Evolutionary conservation across 2,113 vertebrate genomes (phyloP).

Genomic region (Raja brachyura): DNA sequence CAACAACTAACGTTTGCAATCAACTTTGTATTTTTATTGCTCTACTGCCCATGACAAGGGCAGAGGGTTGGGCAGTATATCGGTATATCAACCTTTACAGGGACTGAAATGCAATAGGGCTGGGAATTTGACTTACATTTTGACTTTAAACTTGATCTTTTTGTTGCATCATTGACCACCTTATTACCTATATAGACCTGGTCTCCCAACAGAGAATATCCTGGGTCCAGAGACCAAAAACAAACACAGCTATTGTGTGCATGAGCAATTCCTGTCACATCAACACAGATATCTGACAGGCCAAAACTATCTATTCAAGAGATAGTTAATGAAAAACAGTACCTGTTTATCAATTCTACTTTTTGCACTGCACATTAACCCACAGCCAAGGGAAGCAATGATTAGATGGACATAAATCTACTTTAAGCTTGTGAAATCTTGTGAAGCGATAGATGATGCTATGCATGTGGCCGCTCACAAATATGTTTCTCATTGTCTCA

Average conservation of each 20-base stretch:
- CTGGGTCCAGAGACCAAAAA: constrained; percentile 64
- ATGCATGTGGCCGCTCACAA: background rate
- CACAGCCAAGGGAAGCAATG: constrained; percentile 38
- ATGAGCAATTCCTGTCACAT: constrained; percentile 49
- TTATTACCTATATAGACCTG: constrained; percentile 65
- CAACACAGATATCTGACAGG: constrained; percentile 57
- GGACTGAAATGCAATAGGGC: constrained; percentile 73
- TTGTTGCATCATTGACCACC: constrained; percentile 77
- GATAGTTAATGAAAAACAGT: constrained; percentile 42
- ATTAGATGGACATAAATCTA: background rate
- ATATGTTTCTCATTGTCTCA: background rate
- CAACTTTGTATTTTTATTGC: constrained; percentile 58
- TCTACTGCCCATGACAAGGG: constrained; percentile 46
- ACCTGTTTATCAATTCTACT: constrained; percentile 45
- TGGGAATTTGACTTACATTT: constrained; percentile 77
- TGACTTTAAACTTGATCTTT: constrained; percentile 79
- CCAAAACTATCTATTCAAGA: constrained; percentile 42
- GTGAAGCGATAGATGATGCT: background rate
- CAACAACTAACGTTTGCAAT: constrained; percentile 44
- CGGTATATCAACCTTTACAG: constrained; percentile 41
- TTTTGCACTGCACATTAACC: constrained; percentile 45
- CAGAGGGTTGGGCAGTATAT: constrained; percentile 41
- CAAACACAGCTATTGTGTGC: constrained; percentile 71
- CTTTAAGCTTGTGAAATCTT: constrained; percentile 12
- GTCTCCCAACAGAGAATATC: constrained; percentile 56